Evolutionary conservation across 1,140 invertebrate species (phyloP).

Genomic region (Onthophagus taurus): DNA sequence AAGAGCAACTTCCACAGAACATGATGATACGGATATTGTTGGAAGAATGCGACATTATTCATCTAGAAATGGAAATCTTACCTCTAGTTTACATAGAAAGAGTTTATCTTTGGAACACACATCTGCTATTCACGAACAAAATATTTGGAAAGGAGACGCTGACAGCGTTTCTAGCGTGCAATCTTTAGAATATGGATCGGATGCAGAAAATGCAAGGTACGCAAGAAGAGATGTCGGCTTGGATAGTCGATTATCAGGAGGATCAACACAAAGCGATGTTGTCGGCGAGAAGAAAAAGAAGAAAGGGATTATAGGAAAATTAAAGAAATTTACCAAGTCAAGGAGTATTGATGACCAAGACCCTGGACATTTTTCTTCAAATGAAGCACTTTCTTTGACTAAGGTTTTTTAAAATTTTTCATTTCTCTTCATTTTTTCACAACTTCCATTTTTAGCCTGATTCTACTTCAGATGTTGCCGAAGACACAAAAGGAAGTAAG

Average conservation of each 20-base stretch:
- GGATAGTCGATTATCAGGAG: constrained; percentile 71
- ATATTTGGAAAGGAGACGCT: constrained; percentile 64
- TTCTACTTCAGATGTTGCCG: constrained; percentile 68
- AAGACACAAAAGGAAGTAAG: constrained; percentile 53
- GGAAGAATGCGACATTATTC: constrained; percentile 31
- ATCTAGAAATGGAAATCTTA: constrained; percentile 38
- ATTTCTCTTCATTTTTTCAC: background rate
- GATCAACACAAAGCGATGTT: constrained; percentile 76
- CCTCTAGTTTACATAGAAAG: constrained; percentile 51
- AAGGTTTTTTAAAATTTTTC: constrained; percentile 17
- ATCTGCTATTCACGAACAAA: constrained; percentile 38
- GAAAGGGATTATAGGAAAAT: constrained; percentile 71
- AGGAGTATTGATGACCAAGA: constrained; percentile 62
- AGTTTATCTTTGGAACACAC: constrained; percentile 69
- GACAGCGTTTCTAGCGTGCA: constrained; percentile 72
- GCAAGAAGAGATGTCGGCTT: constrained; percentile 58
- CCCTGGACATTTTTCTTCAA: constrained; percentile 27
- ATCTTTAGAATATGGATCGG: constrained; percentile 56
- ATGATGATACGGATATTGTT: constrained; percentile 22
- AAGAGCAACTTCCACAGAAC: constrained; percentile 41
- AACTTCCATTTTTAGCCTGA: constrained; percentile 42
- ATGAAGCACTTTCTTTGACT: constrained; percentile 23
- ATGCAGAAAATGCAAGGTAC: constrained; percentile 38
- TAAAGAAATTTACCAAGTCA: constrained; percentile 77
- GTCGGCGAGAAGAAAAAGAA: constrained; percentile 60